Evolutionary conservation across 2,797 vertebrate species (phyloP), one percentile per base, ranked within the genome.

Genomic region (Taenioides sp.): DNA sequence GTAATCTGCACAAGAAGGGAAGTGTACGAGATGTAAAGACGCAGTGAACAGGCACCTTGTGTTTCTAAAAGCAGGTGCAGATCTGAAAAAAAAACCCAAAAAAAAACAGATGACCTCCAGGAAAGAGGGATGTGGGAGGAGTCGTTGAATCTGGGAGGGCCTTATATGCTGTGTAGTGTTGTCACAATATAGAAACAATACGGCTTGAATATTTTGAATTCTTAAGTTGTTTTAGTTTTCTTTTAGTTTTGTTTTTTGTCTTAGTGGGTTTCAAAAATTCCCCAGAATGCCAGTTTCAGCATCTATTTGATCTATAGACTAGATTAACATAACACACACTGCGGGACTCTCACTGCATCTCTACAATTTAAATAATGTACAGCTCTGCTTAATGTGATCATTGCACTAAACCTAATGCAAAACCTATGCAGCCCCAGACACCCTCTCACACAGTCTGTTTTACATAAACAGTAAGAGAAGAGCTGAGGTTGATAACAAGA

Each of bases 1-100:
- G 20, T 69, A n/a, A 34, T 77, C 70, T 67, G 27, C 25, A 18
- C 55, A 71, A 49, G 23, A 71, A 49, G 23, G 60, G 16, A 76
- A 58, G n/a, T 66, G 31, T 76, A 37, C 65, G 49, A 78, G 70
- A 76, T 82, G 82, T 80, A 80, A 49, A 58, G 74, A 75, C 64
- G 65, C 71, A 71, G 61, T 54, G 52, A 74, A 76, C 70, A 61
- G 54, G 47, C 4, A 1, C 31, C 34, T 70, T 49, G 3, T 79
- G 64, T 23, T 69, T 79, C 62, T 75, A 47, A 12, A 1, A 18
- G 7, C 27, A 9, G 12, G 72, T 59, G 63, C 65, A 62, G 67
- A 50, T 60, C 70, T 25, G 62, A 58, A 43, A 70, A 71, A 80
- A 79, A 31, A 31, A 31, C 28, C 27, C 4, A n/a, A n/a, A n/a